Conservation (phyloP, 92 coral and sea anemone genomes). For the Bergia puertoricense region DNA sequence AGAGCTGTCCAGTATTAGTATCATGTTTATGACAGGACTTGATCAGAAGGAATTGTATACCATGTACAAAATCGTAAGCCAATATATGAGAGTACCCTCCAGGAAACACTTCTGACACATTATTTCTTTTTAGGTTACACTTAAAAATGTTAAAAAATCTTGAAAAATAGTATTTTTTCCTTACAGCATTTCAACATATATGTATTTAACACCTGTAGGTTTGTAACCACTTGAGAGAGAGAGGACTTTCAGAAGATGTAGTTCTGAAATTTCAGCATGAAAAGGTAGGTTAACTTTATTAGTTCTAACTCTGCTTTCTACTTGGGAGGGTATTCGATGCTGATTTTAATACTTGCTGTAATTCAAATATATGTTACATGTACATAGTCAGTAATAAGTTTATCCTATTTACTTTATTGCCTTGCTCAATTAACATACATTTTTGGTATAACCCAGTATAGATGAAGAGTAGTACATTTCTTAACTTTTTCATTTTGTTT, state of each 20-base stretch:
- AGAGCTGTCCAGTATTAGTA: too few relatives aligned
- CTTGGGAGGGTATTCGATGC: background rate
- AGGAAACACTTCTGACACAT: background rate
- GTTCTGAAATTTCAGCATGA: background rate
- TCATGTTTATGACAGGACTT: background rate
- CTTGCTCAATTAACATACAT: background rate
- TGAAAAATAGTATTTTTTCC: too few relatives aligned
- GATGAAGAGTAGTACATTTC: background rate
- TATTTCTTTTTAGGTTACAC: background rate
- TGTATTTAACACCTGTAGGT: background rate
- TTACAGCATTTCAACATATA: background rate
- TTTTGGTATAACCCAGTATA: background rate
- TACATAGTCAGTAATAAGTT: too few relatives aligned
- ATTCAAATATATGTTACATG: background rate
- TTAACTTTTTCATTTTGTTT: background rate
- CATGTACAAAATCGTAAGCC: background rate
- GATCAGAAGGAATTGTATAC: background rate
- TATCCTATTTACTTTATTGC: background rate
- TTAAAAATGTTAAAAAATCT: background rate
- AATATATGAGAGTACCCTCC: too few relatives aligned
- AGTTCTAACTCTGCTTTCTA: background rate
- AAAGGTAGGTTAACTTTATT: background rate
- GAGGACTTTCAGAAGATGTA: slow-evolving; percentile 14
- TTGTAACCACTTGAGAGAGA: background rate
- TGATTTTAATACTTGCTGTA: too few relatives aligned